Conservation (phyloP, 2,113 vertebrate genomes). For the Hippopotamus amphibius region DNA sequence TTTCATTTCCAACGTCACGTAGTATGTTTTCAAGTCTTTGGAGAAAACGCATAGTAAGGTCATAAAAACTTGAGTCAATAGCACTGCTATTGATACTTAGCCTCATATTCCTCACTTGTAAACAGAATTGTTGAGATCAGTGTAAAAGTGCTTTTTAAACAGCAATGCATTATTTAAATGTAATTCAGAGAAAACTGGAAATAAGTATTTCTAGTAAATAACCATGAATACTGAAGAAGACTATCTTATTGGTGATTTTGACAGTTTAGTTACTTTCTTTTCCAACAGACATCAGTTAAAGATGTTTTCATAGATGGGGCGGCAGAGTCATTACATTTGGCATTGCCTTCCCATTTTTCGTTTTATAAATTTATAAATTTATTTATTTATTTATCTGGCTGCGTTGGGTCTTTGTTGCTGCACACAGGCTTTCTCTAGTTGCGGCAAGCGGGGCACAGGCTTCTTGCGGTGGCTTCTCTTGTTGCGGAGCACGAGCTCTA, state of each 20-base stretch:
- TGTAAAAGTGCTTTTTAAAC: slow-evolving; percentile 4
- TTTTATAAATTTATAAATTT: too few relatives aligned
- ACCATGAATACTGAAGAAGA: neutral
- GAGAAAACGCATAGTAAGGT: neutral
- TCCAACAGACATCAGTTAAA: slow-evolving; percentile 4
- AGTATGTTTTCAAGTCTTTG: neutral
- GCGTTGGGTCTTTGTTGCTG: too few relatives aligned
- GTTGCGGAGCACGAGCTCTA: too few relatives aligned
- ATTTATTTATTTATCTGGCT: too few relatives aligned
- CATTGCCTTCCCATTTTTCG: neutral
- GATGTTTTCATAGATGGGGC: neutral
- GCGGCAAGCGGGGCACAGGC: too few relatives aligned
- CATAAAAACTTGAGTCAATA: slow-evolving; percentile 4
- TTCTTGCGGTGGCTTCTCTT: too few relatives aligned
- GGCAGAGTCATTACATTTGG: neutral
- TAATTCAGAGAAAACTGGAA: slow-evolving; percentile 34
- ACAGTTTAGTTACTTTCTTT: neutral
- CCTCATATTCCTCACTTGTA: neutral
- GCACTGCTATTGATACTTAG: neutral
- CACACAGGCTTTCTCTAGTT: too few relatives aligned
- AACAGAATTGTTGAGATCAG: neutral
- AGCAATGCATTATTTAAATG: neutral
- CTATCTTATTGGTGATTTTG: neutral
- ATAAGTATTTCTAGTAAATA: slow-evolving; percentile 24
- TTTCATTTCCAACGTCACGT: neutral